phyloP scores from a whole-genome alignment of 1,140 invertebrate genomes.

The Dermatophagoides farinae region DNA sequence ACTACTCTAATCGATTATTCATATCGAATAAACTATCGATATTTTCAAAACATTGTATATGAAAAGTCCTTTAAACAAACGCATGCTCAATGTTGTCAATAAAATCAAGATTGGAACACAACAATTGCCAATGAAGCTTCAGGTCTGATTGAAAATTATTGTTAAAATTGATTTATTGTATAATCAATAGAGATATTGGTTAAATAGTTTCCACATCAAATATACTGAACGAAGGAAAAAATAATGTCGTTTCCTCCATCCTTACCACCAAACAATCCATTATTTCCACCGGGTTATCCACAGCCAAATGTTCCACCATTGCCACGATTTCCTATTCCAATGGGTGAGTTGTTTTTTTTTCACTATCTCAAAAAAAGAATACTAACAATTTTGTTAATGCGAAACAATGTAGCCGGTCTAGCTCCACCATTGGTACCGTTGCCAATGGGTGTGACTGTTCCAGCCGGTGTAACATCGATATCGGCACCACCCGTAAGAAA shows the following conservation, averaged over 20 bases:
- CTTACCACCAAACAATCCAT: background rate
- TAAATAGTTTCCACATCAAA: too few species aligned
- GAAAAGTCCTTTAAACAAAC: too few species aligned
- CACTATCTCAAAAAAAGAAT: too few species aligned
- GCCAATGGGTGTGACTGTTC: slow-evolving; percentile 14
- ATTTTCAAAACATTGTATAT: too few species aligned
- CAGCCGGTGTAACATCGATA: slow-evolving; percentile 14
- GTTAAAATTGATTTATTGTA: too few species aligned
- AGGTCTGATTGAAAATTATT: too few species aligned
- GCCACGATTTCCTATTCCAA: background rate
- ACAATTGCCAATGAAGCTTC: too few species aligned
- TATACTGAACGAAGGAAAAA: background rate
- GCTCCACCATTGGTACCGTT: background rate
- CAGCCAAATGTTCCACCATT: background rate
- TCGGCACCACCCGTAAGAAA: slow-evolving; percentile 15
- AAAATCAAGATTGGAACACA: too few species aligned
- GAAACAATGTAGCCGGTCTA: background rate
- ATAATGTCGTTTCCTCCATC: slow-evolving; percentile 2
- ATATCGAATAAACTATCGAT: too few species aligned
- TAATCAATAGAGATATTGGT: too few species aligned
- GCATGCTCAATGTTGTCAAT: too few species aligned
- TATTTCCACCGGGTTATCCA: background rate
- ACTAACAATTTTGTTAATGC: background rate
- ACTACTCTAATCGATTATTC: too few species aligned
- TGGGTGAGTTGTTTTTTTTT: background rate